These are phyloP conservation scores for Crax fasciolata DNA, from an alignment of 2,797 vertebrate genomes.

Conservation along the genomic window DNA sequence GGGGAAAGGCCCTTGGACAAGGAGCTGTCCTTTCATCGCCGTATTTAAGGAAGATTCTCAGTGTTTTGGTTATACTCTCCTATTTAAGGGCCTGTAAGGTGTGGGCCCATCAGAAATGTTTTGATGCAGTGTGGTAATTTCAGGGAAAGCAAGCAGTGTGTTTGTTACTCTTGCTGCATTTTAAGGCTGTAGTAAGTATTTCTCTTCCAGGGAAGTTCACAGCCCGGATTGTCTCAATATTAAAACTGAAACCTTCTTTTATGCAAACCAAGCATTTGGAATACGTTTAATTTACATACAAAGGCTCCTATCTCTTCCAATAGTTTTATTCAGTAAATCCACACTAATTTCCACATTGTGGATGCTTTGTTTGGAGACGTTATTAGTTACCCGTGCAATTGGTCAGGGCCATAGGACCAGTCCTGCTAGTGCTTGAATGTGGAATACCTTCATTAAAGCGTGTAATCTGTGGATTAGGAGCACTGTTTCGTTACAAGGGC, in stretches of 20 bases:
- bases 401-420: background rate
- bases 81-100: background rate
- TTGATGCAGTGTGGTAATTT: slow-evolving; percentile 25
- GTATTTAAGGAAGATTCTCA: background rate
- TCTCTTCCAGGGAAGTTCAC: background rate
- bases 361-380: background rate
- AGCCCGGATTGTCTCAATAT: background rate
- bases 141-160: background rate
- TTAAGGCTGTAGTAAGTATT: background rate
- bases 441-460: background rate
- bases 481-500: background rate
- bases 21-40: slow-evolving; percentile 51
- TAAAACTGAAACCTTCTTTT: background rate
- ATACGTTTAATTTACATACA: background rate
- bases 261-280: background rate
- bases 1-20: background rate
- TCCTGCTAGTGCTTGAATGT: background rate
- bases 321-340: background rate
- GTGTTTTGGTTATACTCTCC: background rate
- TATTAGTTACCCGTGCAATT: fast-evolving
- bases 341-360: background rate
- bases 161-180: background rate
- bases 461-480: background rate
- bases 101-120: slow-evolving; percentile 7
- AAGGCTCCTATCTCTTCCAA: background rate